phyloP scores from a whole-genome alignment of 2,797 vertebrate species.

The Lagorchestes hirsutus region DNA sequence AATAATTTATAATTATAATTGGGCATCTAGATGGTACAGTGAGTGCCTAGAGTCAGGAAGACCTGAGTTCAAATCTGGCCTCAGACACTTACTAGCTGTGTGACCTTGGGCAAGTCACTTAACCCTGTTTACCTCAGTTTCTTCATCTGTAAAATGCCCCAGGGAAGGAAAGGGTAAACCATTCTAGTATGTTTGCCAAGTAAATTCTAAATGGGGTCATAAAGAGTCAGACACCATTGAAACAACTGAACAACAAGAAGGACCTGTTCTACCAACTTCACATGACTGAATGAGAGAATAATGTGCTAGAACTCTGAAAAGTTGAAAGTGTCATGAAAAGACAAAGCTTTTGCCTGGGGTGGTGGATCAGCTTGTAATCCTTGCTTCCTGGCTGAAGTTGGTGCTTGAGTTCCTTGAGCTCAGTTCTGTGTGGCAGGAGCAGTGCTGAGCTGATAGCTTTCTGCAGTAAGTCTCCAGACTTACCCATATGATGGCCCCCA shows the following conservation, averaged over 20 bases:
- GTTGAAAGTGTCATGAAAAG: neutral
- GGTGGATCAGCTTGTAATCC: neutral
- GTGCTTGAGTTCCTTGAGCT: neutral
- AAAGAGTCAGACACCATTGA: neutral
- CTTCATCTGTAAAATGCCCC: conserved; percentile 53
- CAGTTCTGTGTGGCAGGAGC: neutral
- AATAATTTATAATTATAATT: conserved; percentile 4
- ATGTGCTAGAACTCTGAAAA: neutral
- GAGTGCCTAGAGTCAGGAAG: neutral
- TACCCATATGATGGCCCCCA: neutral
- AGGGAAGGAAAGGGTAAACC: neutral
- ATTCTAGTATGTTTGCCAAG: neutral
- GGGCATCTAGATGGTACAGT: accelerated
- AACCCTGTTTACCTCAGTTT: neutral
- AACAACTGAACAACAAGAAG: neutral
- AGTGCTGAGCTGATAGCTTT: neutral
- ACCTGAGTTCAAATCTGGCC: neutral
- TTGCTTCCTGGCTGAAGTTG: neutral
- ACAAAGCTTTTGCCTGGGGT: neutral
- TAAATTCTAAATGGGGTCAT: neutral
- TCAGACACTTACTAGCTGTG: neutral
- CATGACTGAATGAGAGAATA: neutral
- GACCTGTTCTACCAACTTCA: neutral
- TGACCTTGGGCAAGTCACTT: neutral
- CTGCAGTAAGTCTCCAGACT: neutral